phyloP scores from a whole-genome alignment of 2,888 invertebrate species.

The Calameuta filiformis region DNA sequence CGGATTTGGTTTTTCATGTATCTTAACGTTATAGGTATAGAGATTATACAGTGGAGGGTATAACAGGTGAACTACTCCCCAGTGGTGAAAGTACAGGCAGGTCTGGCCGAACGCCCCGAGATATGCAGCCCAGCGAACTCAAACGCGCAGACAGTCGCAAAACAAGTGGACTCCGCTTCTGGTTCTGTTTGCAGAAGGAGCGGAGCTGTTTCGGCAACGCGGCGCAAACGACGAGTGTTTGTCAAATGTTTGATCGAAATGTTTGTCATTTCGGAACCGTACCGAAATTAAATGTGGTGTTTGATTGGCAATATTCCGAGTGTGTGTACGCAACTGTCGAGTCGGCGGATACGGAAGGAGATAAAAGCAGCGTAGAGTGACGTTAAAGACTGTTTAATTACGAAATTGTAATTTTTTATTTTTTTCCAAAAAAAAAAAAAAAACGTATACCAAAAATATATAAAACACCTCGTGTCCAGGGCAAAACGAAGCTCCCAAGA shows the following conservation, averaged over 20 bases:
- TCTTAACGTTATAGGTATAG: not conserved
- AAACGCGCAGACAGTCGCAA: conserved; percentile 53
- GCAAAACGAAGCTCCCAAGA: not conserved
- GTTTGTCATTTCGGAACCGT: conserved; percentile 54
- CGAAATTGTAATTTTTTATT: not conserved
- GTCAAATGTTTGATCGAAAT: conserved; percentile 64
- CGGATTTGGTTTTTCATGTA: not conserved
- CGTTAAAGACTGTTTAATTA: not conserved
- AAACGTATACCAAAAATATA: not conserved
- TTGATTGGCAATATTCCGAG: conserved; percentile 21
- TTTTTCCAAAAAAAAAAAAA: not conserved
- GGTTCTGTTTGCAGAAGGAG: conserved; percentile 14
- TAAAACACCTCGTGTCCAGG: not conserved
- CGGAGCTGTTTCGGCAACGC: conserved; percentile 19
- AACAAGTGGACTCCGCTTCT: conserved; percentile 36
- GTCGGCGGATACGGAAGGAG: not conserved
- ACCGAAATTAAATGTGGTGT: conserved; percentile 58
- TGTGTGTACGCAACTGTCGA: conserved; percentile 1
- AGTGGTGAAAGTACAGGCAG: conserved; percentile 3
- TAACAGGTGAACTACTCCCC: not conserved
- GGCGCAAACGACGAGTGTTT: conserved; percentile 55
- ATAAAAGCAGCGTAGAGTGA: not conserved
- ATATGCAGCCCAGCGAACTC: conserved; percentile 56
- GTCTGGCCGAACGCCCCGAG: conserved; percentile 40
- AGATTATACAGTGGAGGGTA: not conserved